A percentile compares a stretch with the other conserved stretches of the same genome.
Conservation (phyloP, 2,888 invertebrate genomes). For the Anthoptus insignis region DNA sequence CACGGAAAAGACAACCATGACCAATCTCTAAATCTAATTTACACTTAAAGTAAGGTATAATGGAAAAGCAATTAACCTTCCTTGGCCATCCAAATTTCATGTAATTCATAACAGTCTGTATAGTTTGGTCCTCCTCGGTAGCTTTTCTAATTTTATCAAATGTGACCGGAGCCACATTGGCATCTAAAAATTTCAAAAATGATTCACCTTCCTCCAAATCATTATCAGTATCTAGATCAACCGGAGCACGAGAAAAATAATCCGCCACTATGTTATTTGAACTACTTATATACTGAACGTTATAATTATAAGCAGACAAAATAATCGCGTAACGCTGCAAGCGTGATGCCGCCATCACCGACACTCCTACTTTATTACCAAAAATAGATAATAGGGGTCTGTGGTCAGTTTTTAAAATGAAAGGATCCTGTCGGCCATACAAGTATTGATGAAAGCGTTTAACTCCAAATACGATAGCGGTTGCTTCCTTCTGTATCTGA, state of each 20-base stretch:
- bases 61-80: slow-evolving; percentile 35
- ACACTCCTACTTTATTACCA: slow-evolving; percentile 13
- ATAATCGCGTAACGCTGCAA: slow-evolving; percentile 37
- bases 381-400: slow-evolving; percentile 15
- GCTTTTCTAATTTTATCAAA: slow-evolving; percentile 32
- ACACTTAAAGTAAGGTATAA: slow-evolving; percentile 43
- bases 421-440: slow-evolving; percentile 40
- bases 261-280: slow-evolving; percentile 41
- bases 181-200: slow-evolving; percentile 1
- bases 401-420: slow-evolving; percentile 44
- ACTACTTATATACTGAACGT: slow-evolving; percentile 25
- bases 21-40: slow-evolving; percentile 40
- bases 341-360: slow-evolving; percentile 35
- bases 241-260: slow-evolving; percentile 39
- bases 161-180: slow-evolving; percentile 8
- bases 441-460: slow-evolving; percentile 44
- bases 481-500: slow-evolving; percentile 46
- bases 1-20: slow-evolving; percentile 41
- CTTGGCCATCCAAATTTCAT: slow-evolving; percentile 42
- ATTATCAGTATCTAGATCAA: slow-evolving; percentile 14
- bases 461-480: slow-evolving; percentile 40
- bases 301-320: slow-evolving; percentile 41
- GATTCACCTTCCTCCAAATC: background rate
- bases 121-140: slow-evolving; percentile 19
- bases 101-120: slow-evolving; percentile 40